phyloP scores from a whole-genome alignment of 2,888 invertebrate species.

The Spisula subtruncata region DNA sequence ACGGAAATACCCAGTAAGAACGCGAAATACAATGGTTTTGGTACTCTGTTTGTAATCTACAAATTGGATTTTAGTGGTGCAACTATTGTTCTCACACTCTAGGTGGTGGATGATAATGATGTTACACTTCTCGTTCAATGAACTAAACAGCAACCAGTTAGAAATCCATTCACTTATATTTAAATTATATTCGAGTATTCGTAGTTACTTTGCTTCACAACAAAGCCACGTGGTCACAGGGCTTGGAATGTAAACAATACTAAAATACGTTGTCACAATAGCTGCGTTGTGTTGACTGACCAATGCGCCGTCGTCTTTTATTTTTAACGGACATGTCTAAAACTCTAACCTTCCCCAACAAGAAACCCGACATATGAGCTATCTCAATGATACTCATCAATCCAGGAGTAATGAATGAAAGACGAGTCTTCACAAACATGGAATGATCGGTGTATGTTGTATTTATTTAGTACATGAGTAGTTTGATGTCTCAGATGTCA shows the following conservation, averaged over 20 bases:
- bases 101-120: too few relatives aligned
- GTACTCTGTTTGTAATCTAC: too few relatives aligned
- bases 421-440: not conserved
- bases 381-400: not conserved
- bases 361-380: not conserved
- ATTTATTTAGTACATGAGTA: constrained; percentile 1
- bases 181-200: too few relatives aligned
- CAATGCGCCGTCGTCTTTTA: not conserved
- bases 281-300: not conserved
- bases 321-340: not conserved
- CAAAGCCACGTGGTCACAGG: not conserved
- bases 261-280: not conserved
- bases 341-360: constrained; percentile 15
- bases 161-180: too few relatives aligned
- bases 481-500: not conserved
- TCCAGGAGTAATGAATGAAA: constrained; percentile 13
- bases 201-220: too few relatives aligned
- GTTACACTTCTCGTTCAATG: too few relatives aligned
- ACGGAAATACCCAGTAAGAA: too few relatives aligned
- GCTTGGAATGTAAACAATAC: not conserved
- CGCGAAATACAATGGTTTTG: too few relatives aligned
- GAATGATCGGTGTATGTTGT: not conserved
- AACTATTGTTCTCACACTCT: too few relatives aligned
- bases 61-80: too few relatives aligned
- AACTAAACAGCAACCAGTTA: too few relatives aligned